Evolutionary conservation across 2,113 vertebrate species (phyloP), one percentile per base, ranked within the genome.

Genomic region (Nesoenas mayeri): DNA sequence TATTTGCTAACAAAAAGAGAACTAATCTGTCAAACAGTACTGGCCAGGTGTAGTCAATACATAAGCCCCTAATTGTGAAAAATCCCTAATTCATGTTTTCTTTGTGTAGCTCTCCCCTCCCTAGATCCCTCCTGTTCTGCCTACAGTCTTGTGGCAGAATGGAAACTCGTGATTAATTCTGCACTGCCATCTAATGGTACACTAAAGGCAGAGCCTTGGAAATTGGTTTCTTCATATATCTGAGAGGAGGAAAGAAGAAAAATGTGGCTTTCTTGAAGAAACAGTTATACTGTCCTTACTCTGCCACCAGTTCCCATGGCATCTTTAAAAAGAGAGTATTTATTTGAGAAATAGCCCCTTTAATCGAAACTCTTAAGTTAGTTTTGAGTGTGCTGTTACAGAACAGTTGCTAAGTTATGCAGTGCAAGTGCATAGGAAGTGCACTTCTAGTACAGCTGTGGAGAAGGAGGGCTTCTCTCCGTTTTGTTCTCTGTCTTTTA

Each of bases 151-250:
- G 34, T 51, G 42, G n/a, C 34, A 86, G 60, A 89, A 78, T 54
- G 38, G 61, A 57, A 93, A 62, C 24, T 42, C 3, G 0, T 71
- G 24, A 60, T 72, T 95, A 73, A 95, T 97, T 97, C 78, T 88
- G 62, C 77, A 92, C 93, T 78, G 56, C 96, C 96, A 96, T 69
- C 97, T 98, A 90, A 83, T 91, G 97, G 94, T 74, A 47, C n/a
- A 60, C 12, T 57, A 57, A 57, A 40, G 54, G 44, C 57, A 93
- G 28, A 89, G 77, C 48, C 10, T 9, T 71, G 82, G 28, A 85
- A 95, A 67, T 53, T n/a, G 51, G 11, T 85, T 91, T 83, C 65
- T 89, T 87, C 14, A 5, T 66, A 36, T 12, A 29, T 71, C n/a
- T 73, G 25, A 26, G 16, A 65, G 32, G 36, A 67, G 15, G 22